Evolutionary conservation across 2,888 invertebrate species (phyloP), one percentile per base, ranked within the genome.

Genomic region (Sphaerophoria rueppellii): DNA sequence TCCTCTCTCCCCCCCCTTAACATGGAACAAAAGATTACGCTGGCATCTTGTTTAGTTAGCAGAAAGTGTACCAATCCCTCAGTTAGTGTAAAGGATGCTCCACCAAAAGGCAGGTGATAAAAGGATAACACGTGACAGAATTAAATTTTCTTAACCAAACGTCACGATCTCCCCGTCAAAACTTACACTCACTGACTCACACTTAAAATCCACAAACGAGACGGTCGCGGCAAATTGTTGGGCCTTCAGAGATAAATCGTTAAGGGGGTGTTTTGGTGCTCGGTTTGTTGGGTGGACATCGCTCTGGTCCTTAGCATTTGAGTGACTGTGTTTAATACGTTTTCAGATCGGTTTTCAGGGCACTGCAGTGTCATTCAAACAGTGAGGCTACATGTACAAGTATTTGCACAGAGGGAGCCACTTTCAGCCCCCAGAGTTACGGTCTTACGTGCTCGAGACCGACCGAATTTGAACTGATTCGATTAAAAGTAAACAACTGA

Each of bases 401-500:
- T 40, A 50, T 57, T 58, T 43, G 37, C 58, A 37, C 70, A 74
- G 61, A 48, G n/a, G 48, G 69, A 57, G 55, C 65, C 75, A 72
- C 72, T 76, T 72, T 37, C 72, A 85, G 14, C 58, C 80, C 24
- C 67, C 6, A 16, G 52, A 55, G 76, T 76, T 77, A 81, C 60
- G 73, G 60, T 73, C 81, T 85, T 85, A 85, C 85, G 85, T 85
- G 85, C 81, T 55, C 57, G 81, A 73, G 77, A 85, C 81, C 70
- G 77, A 85, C 81, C 70, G 77, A 85, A 63, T 85, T 80, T 83
- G 63, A 81, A 77, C 85, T 77, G 85, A 83, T 85, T 85, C 81
- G 81, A 81, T 80, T 81, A 81, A 85, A 85, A 81, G 81, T 81
- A 85, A 85, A 85, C 85, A 85, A 85, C 85, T 85, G 85, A 85